Percentiles rank a stretch among this genome's conserved stretches.
Conservation (phyloP, 2,888 invertebrate genomes). For the Drosophila kuntzei region DNA sequence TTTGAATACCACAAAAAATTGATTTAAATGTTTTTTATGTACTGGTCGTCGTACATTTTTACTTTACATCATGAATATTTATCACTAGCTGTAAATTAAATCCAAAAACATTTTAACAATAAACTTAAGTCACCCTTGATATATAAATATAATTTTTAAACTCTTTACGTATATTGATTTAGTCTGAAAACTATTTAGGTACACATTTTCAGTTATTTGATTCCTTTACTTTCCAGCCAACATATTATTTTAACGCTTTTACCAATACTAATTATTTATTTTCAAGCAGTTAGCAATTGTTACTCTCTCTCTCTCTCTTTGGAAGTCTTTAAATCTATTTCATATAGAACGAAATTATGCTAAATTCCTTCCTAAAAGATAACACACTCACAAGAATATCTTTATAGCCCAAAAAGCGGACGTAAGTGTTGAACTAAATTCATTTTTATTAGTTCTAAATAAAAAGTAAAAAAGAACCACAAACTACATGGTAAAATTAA, state of each 20-base stretch:
- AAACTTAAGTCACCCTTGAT: conserved; percentile 55
- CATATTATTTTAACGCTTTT: conserved; percentile 62
- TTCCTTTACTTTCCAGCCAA: conserved; percentile 42
- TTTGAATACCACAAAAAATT: conserved; percentile 28
- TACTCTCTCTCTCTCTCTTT: conserved; percentile 58
- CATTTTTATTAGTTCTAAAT: conserved; percentile 69
- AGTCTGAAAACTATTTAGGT: conserved; percentile 34
- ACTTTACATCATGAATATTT: conserved; percentile 45
- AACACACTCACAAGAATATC: conserved; percentile 61
- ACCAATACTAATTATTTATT: conserved; percentile 57
- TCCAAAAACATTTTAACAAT: conserved; percentile 23
- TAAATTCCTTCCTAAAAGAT: conserved; percentile 67
- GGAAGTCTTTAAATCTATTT: conserved; percentile 60
- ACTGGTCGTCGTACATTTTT: conserved; percentile 81
- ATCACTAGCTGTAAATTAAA: conserved; percentile 51
- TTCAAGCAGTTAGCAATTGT: conserved; percentile 66
- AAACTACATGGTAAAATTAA: conserved; percentile 45
- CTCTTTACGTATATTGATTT: conserved; percentile 35
- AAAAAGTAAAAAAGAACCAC: conserved; percentile 29
- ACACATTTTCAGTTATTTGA: conserved; percentile 36
- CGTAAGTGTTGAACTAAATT: conserved; percentile 81
- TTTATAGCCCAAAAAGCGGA: conserved; percentile 74
- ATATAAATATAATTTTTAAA: conserved; percentile 34
- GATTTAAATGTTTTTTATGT: conserved; percentile 82
- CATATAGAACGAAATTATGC: conserved; percentile 83